Conservation (phyloP, 2,888 invertebrate genomes). For the Rotaria socialis region DNA sequence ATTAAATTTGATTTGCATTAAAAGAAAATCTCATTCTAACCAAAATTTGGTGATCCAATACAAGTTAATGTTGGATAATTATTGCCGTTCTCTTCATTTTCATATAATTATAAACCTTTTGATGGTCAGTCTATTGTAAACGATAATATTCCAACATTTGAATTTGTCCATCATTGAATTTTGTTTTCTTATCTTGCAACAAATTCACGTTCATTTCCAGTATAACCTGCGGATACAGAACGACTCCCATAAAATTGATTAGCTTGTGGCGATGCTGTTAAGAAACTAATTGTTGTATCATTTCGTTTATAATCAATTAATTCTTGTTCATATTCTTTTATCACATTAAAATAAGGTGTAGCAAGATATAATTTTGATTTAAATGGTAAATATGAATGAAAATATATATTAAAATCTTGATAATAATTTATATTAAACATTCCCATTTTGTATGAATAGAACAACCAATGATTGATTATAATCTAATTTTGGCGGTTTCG, state of each 20-base stretch:
- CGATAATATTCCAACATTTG: slow-evolving; percentile 74
- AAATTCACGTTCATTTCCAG: slow-evolving; percentile 75
- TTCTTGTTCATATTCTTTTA: slow-evolving; percentile 75
- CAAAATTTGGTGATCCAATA: slow-evolving; percentile 91
- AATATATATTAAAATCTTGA: slow-evolving; percentile 53
- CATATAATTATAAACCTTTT: slow-evolving; percentile 81
- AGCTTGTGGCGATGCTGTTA: slow-evolving; percentile 65
- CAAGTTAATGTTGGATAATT: slow-evolving; percentile 73
- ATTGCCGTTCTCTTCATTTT: slow-evolving; percentile 62
- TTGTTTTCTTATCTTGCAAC: slow-evolving; percentile 55
- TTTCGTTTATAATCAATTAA: slow-evolving; percentile 63
- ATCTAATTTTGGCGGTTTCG: not conserved
- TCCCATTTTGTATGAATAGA: slow-evolving; percentile 87
- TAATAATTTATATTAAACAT: slow-evolving; percentile 78
- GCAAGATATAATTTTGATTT: slow-evolving; percentile 65
- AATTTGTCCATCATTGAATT: slow-evolving; percentile 59
- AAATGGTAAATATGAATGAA: slow-evolving; percentile 51
- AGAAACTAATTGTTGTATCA: not conserved
- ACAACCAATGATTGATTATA: slow-evolving; percentile 75
- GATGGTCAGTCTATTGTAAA: slow-evolving; percentile 70
- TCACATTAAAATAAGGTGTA: slow-evolving; percentile 94
- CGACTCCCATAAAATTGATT: slow-evolving; percentile 89
- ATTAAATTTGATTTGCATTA: slow-evolving; percentile 66
- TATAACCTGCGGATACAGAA: slow-evolving; percentile 86
- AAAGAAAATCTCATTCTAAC: slow-evolving; percentile 75